These are phyloP conservation scores for Muscicapa striata DNA, from an alignment of 2,797 vertebrate genomes.

Conservation along the genomic window DNA sequence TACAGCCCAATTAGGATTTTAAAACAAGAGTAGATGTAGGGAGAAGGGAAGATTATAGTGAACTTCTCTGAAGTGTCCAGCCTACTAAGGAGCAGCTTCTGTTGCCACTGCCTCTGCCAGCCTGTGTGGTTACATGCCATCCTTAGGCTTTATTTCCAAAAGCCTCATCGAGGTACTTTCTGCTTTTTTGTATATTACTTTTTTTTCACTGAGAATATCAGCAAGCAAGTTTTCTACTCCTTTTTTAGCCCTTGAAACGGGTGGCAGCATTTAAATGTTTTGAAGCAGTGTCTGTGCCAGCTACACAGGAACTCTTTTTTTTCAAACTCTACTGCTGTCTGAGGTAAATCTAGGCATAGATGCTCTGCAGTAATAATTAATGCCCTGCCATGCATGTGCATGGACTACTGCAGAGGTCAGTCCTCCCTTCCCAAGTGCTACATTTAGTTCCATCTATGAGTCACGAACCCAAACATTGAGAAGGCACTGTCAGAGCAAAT, in stretches of 20 bases:
- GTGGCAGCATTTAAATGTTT: neutral
- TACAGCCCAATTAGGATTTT: neutral
- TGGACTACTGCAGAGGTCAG: neutral
- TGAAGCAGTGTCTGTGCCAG: neutral
- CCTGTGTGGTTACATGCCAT: neutral
- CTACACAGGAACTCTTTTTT: neutral
- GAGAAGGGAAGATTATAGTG: neutral
- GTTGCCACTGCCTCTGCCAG: neutral
- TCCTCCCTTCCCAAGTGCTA: neutral
- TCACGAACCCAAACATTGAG: neutral
- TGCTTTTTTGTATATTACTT: neutral
- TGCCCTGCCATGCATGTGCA: neutral
- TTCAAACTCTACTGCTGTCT: neutral
- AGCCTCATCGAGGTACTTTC: neutral
- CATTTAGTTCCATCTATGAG: neutral
- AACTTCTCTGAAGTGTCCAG: neutral
- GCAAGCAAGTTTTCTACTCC: neutral
- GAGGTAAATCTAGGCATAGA: neutral
- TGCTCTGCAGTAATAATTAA: neutral
- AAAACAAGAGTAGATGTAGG: neutral
- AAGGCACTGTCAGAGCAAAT: constrained; percentile 36
- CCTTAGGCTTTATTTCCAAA: neutral
- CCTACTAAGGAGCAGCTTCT: neutral
- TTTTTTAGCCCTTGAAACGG: neutral
- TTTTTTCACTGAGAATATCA: neutral